Percentiles rank a stretch among this genome's conserved stretches.
Conservation (phyloP, 2,797 vertebrate genomes). For the Falco novaeseelandiae region DNA sequence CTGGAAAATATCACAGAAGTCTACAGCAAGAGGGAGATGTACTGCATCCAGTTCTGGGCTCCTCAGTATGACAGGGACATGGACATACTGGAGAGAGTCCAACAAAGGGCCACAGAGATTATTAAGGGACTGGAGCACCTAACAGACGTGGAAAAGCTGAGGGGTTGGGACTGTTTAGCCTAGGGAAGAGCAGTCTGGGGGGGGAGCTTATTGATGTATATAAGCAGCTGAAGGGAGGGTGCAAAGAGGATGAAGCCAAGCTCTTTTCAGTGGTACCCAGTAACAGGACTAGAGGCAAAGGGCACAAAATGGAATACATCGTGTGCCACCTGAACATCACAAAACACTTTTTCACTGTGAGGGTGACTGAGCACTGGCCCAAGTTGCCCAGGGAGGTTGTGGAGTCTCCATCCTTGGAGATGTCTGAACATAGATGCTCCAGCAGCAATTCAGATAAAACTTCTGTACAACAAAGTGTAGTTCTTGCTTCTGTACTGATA, state of each 20-base stretch:
- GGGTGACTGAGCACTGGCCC: background rate
- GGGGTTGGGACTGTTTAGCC: background rate
- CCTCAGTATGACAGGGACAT: background rate
- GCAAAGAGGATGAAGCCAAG: background rate
- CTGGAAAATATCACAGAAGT: background rate
- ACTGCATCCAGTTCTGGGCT: background rate
- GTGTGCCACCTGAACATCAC: background rate
- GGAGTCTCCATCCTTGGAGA: background rate
- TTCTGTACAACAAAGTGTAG: background rate
- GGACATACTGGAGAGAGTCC: background rate
- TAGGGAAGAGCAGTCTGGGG: background rate
- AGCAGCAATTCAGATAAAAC: background rate
- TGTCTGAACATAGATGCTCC: rapidly evolving
- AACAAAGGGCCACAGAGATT: background rate
- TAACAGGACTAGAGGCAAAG: background rate
- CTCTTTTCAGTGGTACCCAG: background rate
- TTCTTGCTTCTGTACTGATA: background rate
- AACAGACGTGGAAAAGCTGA: background rate
- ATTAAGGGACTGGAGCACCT: too few species aligned
- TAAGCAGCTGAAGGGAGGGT: background rate
- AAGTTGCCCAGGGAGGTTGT: background rate
- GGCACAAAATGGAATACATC: background rate
- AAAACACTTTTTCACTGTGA: background rate
- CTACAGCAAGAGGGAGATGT: background rate
- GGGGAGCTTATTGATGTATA: background rate